Evolutionary conservation across 1,140 invertebrate genomes (phyloP), one percentile per base, ranked within the genome.

Genomic region (Drosophila arizonae): DNA sequence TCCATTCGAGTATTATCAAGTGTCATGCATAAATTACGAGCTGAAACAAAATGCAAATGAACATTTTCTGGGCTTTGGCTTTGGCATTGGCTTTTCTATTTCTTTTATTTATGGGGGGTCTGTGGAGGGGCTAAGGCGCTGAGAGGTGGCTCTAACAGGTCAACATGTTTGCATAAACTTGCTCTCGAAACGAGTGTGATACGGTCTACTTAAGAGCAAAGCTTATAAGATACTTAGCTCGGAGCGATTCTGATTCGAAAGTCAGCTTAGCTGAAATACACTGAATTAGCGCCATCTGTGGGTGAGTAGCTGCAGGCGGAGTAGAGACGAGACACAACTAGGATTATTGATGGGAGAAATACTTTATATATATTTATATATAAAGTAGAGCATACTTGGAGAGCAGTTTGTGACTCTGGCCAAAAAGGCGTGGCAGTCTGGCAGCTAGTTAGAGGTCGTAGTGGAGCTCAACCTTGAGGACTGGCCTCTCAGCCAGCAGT

Each of bases 11-110:
- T 58, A 46, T 58, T 74, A 70, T 74, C 58, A 63, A 74, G 60
- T 58, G 66, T 15, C 45, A 74, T 74, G 72, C 69, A 74, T 74
- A 74, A 63, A 58, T 70, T 66, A 62, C 43, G 15, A 26, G 43
- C 43, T 46, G 57, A 46, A 60, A 60, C 57, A 48, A 60, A 60
- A 60, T 60, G 57, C 57, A 60, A 60, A 60, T 48, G 57, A 60
- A 60, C 30, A 24, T 48, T 58, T 46, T 60, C 17, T 54, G 6
- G 1, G 1, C 9, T 54, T 24, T 48, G 45, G 21, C 0, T 26
- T 41, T 56, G 21, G 21, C 21, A 24, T 24, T 24, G 21, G 21
- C 43, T 45, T 10, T 48, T 50, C 24, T 11, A 2, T 24, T 24
- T 24, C 21, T 24, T 24, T 24, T 24, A 24, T 24, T 24, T 24